These are phyloP conservation scores for Eulithis testata DNA, from an alignment of 2,888 invertebrate species.

Conservation along the genomic window DNA sequence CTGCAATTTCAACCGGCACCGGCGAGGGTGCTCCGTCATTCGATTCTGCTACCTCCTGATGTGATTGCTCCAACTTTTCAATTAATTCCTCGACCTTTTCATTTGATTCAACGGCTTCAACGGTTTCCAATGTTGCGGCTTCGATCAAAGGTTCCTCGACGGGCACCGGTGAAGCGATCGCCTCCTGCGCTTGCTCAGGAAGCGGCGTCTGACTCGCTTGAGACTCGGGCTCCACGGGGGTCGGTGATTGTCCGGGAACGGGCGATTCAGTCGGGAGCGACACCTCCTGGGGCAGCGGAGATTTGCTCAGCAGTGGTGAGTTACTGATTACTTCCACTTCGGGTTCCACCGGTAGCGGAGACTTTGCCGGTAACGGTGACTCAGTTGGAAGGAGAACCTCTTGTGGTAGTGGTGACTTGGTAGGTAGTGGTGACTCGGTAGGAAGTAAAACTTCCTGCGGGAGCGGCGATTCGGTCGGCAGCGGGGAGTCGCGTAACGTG, in stretches of 20 bases:
- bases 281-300: too few relatives aligned
- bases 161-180: slow-evolving; percentile 44
- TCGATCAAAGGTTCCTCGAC: slow-evolving; percentile 41
- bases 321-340: slow-evolving; percentile 30
- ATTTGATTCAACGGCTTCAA: slow-evolving; percentile 1
- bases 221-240: slow-evolving; percentile 38
- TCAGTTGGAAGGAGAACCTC: slow-evolving; percentile 33
- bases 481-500: slow-evolving; percentile 26
- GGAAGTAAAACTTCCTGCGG: slow-evolving; percentile 35
- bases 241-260: slow-evolving; percentile 36
- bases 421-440: slow-evolving; percentile 30
- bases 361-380: slow-evolving; percentile 35
- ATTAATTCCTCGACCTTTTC: too few relatives aligned
- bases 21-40: slow-evolving; percentile 36
- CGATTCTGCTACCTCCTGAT: slow-evolving; percentile 7
- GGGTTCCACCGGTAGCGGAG: slow-evolving; percentile 30
- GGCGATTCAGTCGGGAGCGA: slow-evolving; percentile 18
- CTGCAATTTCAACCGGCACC: background rate
- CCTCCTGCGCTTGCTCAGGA: slow-evolving; percentile 14
- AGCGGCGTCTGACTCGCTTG: slow-evolving; percentile 36
- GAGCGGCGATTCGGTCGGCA: slow-evolving; percentile 25
- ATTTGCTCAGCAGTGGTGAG: slow-evolving; percentile 1
- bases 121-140: slow-evolving; percentile 47
- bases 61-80: too few relatives aligned
- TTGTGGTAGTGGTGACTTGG: slow-evolving; percentile 31